Evolutionary conservation across 2,113 vertebrate species (phyloP).

Genomic region (Arvicanthis niloticus): DNA sequence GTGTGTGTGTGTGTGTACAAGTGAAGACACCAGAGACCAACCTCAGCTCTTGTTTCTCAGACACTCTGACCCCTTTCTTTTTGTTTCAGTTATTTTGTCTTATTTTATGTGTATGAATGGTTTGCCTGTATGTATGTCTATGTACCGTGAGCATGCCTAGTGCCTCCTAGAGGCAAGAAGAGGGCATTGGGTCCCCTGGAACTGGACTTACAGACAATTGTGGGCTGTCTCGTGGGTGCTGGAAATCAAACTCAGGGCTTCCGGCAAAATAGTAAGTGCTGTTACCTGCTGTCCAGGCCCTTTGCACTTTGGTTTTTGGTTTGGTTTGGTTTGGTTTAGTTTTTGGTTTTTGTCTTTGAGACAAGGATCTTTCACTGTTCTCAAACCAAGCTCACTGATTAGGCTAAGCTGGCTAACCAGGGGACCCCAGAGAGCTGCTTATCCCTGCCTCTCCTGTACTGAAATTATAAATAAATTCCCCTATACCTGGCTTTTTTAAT

Average conservation of each 20-base stretch:
- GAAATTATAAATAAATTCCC: not conserved
- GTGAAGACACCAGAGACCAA: not conserved
- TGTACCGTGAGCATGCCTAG: not conserved
- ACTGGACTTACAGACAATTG: not conserved
- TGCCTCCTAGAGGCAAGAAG: not conserved
- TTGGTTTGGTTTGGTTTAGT: no score
- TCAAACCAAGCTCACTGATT: not conserved
- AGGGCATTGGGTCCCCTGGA: not conserved
- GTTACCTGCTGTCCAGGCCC: not conserved
- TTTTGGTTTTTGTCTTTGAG: not conserved
- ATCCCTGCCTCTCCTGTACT: no score
- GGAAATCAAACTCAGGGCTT: not conserved
- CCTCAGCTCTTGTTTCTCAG: not conserved
- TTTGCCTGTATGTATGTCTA: not conserved
- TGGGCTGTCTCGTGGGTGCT: not conserved
- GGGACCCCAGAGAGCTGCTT: not conserved
- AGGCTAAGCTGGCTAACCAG: not conserved
- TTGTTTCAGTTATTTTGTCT: not conserved
- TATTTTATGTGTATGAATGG: not conserved
- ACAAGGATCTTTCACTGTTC: not conserved
- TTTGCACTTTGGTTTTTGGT: not conserved
- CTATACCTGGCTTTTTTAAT: no score
- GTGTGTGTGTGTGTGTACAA: not conserved
- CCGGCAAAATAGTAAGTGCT: not conserved
- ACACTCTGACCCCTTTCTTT: not conserved